Evolutionary conservation across 2,797 vertebrate genomes (phyloP).

Genomic region (Typhlichthys subterraneus): DNA sequence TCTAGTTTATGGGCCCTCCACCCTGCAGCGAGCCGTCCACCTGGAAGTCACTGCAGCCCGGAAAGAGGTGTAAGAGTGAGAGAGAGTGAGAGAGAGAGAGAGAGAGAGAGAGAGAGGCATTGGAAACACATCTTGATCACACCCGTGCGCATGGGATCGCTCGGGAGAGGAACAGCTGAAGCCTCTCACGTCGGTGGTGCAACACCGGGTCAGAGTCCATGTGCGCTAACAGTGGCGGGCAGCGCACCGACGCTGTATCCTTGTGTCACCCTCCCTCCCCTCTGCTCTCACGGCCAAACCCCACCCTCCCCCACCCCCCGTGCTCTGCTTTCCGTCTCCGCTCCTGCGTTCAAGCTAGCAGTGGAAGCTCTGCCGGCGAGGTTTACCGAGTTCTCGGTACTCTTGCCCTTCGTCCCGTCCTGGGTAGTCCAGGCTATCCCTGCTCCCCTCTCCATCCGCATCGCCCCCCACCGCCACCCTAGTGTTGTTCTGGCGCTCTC

Average conservation of each 20-base stretch:
- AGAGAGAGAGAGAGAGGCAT: constrained; percentile 49
- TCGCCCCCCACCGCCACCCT: constrained; percentile 22
- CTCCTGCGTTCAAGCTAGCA: background rate
- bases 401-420: constrained; percentile 16
- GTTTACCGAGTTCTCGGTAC: background rate
- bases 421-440: too few species aligned
- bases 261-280: too few species aligned
- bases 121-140: constrained; percentile 15
- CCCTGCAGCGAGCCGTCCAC: constrained; percentile 65
- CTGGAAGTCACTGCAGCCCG: constrained; percentile 65
- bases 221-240: background rate
- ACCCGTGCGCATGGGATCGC: too few species aligned
- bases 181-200: constrained; percentile 36
- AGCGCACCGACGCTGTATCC: too few species aligned
- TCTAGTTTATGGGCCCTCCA: constrained; percentile 75
- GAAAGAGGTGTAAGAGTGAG: constrained; percentile 17
- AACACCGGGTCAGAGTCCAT: constrained; percentile 52
- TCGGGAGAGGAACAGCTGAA: background rate
- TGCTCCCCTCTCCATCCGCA: constrained; percentile 45
- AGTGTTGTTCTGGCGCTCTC: constrained; percentile 70
- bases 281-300: background rate
- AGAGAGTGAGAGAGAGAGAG: constrained; percentile 8
- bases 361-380: too few species aligned
- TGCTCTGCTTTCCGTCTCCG: background rate
- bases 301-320: background rate